phyloP scores from a whole-genome alignment of 2,888 invertebrate genomes.

The Dynastes maya region DNA sequence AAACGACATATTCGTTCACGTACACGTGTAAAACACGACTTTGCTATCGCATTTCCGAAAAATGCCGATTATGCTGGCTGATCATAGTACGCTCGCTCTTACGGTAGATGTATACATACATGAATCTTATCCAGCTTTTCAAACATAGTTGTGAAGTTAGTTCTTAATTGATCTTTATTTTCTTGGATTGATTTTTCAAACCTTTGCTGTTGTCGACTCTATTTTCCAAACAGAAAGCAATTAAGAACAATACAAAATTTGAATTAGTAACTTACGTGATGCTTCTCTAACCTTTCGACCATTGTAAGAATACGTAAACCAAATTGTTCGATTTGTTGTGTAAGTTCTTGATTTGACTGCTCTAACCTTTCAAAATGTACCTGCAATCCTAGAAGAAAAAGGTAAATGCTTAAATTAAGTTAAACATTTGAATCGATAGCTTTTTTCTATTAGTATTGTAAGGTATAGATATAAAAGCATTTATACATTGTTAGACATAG shows the following conservation, averaged over 20 bases:
- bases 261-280: conserved; percentile 21
- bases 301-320: conserved; percentile 20
- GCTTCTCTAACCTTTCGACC: conserved; percentile 22
- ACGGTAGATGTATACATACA: neutral
- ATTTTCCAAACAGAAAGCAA: neutral
- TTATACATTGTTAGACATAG: too few species aligned
- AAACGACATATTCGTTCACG: too few species aligned
- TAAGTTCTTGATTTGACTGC: conserved; percentile 33
- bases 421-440: neutral
- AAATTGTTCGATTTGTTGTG: conserved; percentile 32
- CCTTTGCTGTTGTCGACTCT: conserved; percentile 35
- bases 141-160: conserved; percentile 11
- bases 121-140: conserved; percentile 32
- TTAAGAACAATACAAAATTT: neutral
- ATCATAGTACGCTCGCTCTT: too few species aligned
- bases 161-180: conserved; percentile 30
- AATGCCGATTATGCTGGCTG: too few species aligned
- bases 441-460: too few species aligned
- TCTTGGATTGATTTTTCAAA: conserved; percentile 32
- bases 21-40: too few species aligned
- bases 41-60: too few species aligned
- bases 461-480: too few species aligned
- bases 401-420: neutral
- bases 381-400: neutral
- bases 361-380: conserved; percentile 26